phyloP scores from a whole-genome alignment of 2,797 vertebrate species.

The Acanthurus lineatus region DNA sequence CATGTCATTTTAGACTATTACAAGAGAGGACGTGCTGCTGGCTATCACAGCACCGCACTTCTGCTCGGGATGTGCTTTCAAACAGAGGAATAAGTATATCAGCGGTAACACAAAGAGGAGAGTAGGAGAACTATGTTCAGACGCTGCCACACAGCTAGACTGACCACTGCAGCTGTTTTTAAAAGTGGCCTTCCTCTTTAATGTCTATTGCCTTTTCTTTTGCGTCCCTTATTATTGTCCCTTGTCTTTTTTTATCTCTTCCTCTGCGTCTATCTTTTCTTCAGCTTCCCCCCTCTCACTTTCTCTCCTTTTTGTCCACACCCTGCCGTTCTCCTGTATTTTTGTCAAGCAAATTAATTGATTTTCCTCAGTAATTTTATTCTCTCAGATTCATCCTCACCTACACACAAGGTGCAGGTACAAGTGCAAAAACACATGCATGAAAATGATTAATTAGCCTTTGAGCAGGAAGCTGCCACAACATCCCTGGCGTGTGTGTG shows the following conservation, averaged over 20 bases:
- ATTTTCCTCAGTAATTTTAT: conserved; percentile 21
- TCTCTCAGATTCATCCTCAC: conserved; percentile 5
- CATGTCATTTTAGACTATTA: conserved; percentile 49
- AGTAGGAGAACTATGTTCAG: conserved; percentile 38
- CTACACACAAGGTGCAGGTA: not conserved
- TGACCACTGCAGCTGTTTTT: conserved; percentile 37
- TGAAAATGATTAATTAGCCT: conserved; percentile 17
- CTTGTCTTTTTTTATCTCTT: not conserved
- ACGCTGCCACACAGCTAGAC: conserved; percentile 57
- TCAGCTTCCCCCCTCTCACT: conserved; percentile 9
- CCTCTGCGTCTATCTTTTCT: conserved; percentile 30
- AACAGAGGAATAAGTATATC: conserved; percentile 44
- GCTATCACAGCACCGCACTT: conserved; percentile 25
- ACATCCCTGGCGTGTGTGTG: not conserved
- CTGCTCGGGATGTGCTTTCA: conserved; percentile 44
- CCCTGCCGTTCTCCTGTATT: conserved; percentile 38
- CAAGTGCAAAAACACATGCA: conserved; percentile 9
- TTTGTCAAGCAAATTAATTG: conserved; percentile 37
- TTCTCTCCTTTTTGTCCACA: conserved; percentile 15
- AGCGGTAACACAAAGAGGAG: conserved; percentile 45
- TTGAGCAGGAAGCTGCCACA: not conserved
- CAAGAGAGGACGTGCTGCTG: conserved; percentile 21
- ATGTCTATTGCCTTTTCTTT: conserved; percentile 14
- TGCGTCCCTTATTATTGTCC: conserved; percentile 14
- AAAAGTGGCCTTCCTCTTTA: conserved; percentile 30